Evolutionary conservation across 2,888 invertebrate species (phyloP), one percentile per base, ranked within the genome.

Genomic region (Rhamphomyia laevipes): DNA sequence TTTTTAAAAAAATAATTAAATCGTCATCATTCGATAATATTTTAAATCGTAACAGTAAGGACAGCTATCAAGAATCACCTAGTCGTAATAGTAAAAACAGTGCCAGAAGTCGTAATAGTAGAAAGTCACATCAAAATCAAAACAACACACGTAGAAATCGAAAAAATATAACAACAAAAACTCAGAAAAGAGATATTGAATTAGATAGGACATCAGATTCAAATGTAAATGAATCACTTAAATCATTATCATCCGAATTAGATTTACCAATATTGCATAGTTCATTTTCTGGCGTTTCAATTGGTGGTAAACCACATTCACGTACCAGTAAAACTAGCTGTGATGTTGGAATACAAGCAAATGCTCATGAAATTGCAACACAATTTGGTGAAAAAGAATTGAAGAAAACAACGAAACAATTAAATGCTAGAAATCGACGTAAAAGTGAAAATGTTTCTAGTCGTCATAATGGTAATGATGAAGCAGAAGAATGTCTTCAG

Each of bases 281-380:
- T 51, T 73, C 72, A 2, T 66, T 70, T 45, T 76, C 75, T 2
- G 73, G 70, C 3, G 60, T 68, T 30, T 75, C 75, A 2, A 68
- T 66, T 1, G 71, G 71, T 16, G 30, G 11, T 12, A n/a, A 70
- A 54, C 67, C 68, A 9, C 65, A 68, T 58, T 74, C 74, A 12
- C 68, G 73, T 10, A 74, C 73, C 48, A 75, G 75, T 51, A 74
- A 74, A 57, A 74, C 72, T 2, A 76, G 76, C 43, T 75, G 73
- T 46, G 77, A 77, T 55, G 76, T 77, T 10, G 77, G 76, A 10
- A 76, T 77, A n/a, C 77, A 77, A 58, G 74, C 77, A 1, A 75
- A 75, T 60, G 73, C 75, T 3, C 73, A 71, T 51, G 77, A 77
- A 56, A 73, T 77, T 43, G 64, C 63, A 15, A 72, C 72, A 40